Conservation (phyloP, 2,888 invertebrate species). For the Parochlus steinenii region DNA sequence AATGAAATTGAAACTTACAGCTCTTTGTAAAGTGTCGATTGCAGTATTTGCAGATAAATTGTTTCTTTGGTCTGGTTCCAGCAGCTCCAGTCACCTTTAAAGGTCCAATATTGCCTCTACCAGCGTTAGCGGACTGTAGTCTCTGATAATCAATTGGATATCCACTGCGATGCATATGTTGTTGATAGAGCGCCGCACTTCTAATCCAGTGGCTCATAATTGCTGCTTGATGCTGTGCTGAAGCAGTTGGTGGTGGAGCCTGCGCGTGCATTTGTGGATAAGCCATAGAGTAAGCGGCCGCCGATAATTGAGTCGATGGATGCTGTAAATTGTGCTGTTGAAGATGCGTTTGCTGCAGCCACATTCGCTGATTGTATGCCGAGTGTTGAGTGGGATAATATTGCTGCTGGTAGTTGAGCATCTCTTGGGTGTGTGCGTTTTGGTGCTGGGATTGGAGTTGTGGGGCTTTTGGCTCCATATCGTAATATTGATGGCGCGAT, state of each 20-base stretch:
- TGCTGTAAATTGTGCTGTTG: conserved; percentile 21
- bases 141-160: conserved; percentile 38
- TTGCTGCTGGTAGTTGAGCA: conserved; percentile 16
- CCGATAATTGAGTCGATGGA: conserved; percentile 22
- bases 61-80: conserved; percentile 51
- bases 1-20: too few species aligned
- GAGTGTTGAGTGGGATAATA: conserved; percentile 14
- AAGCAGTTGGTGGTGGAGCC: conserved; percentile 33
- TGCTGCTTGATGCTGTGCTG: conserved; percentile 35
- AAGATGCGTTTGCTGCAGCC: conserved; percentile 26
- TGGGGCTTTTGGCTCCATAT: conserved; percentile 2
- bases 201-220: conserved; percentile 60
- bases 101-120: conserved; percentile 36
- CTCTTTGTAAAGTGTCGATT: conserved; percentile 95
- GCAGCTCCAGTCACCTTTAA: conserved; percentile 38
- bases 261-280: conserved; percentile 21
- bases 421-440: conserved; percentile 13
- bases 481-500: conserved; percentile 7
- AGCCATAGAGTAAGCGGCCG: conserved; percentile 16
- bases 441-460: conserved; percentile 8
- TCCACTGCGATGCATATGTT: conserved; percentile 22
- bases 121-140: conserved; percentile 31
- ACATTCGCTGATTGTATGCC: conserved; percentile 17
- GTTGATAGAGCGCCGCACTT: conserved; percentile 49
- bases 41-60: conserved; percentile 97